A percentile compares a stretch with the other conserved stretches of the same genome.
Evolutionary conservation across 2,888 invertebrate species (phyloP).

Genomic region (Ochropacha duplaris): DNA sequence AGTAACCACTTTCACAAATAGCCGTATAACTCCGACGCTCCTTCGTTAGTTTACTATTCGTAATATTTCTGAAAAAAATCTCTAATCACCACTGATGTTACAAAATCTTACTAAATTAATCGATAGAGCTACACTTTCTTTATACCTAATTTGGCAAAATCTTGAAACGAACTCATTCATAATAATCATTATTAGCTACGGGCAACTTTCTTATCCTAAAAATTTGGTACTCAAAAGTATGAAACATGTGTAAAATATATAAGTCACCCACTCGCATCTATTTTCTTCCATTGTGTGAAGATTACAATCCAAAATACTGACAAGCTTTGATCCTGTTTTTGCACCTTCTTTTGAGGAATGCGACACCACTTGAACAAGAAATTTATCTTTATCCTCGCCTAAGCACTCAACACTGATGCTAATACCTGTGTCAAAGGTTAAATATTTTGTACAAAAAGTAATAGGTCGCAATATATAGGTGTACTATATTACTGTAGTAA

Average conservation of each 20-base stretch:
- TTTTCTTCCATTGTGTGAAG: slow-evolving; percentile 86
- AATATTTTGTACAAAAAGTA: slow-evolving; percentile 7
- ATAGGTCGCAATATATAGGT: not conserved
- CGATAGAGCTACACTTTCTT: too few relatives aligned
- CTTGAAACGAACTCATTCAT: too few relatives aligned
- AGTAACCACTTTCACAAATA: slow-evolving; percentile 81
- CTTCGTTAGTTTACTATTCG: slow-evolving; percentile 64
- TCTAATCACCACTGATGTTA: too few relatives aligned
- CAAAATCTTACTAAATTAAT: too few relatives aligned
- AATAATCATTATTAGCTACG: too few relatives aligned
- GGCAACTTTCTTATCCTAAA: too few relatives aligned
- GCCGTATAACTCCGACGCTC: slow-evolving; percentile 81
- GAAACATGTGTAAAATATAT: not conserved
- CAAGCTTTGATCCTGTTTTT: slow-evolving; percentile 83
- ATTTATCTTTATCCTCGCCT: slow-evolving; percentile 76
- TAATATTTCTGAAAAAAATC: slow-evolving; percentile 66
- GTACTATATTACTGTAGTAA: too few relatives aligned
- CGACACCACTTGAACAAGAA: slow-evolving; percentile 84
- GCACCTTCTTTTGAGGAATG: slow-evolving; percentile 81
- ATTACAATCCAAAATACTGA: slow-evolving; percentile 83
- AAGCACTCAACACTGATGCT: slow-evolving; percentile 71
- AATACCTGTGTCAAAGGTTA: slow-evolving; percentile 48
- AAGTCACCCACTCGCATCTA: slow-evolving; percentile 76
- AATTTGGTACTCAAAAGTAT: too few relatives aligned
- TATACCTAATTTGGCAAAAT: too few relatives aligned